Percentiles rank a stretch among this genome's conserved stretches.
Conservation (phyloP, 2,888 invertebrate genomes). For the Zelleria hepariella region DNA sequence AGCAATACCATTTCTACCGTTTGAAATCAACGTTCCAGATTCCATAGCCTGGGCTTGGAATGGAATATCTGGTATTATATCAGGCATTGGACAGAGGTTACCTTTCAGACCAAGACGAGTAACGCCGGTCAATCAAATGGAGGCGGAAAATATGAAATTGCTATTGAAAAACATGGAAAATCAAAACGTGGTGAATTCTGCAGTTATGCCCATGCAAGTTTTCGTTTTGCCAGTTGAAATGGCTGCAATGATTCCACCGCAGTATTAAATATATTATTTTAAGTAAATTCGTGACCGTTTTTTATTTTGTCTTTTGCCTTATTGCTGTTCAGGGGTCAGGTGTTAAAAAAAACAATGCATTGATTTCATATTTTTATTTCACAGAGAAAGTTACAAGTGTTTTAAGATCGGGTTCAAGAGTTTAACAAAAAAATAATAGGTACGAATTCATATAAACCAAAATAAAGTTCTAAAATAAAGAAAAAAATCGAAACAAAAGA, state of each 20-base stretch:
- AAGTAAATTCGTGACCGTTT: not conserved
- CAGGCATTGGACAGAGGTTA: conserved; percentile 40
- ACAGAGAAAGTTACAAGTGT: conserved; percentile 18
- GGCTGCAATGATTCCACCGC: not conserved
- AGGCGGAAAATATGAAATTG: conserved; percentile 7
- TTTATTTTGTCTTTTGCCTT: not conserved
- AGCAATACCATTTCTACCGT: conserved; percentile 69
- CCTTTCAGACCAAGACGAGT: conserved; percentile 31
- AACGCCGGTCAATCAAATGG: conserved; percentile 10
- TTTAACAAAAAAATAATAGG: conserved; percentile 29
- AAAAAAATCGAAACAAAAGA: not conserved
- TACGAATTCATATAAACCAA: not conserved
- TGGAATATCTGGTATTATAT: conserved; percentile 40
- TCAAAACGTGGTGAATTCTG: conserved; percentile 4
- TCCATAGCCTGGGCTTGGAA: conserved; percentile 56
- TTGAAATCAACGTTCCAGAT: conserved; percentile 76
- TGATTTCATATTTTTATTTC: not conserved
- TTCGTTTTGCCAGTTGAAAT: not conserved
- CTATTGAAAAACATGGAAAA: conserved; percentile 7
- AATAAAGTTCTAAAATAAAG: not conserved
- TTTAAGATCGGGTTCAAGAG: conserved; percentile 47
- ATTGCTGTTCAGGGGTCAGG: not conserved
- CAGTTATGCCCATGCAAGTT: not conserved
- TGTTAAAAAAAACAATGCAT: not conserved
- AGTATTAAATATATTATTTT: not conserved